Percentiles rank a stretch among this genome's conserved stretches.
Evolutionary conservation across 2,888 invertebrate genomes (phyloP).

Genomic region (Pogonocherus hispidulus): DNA sequence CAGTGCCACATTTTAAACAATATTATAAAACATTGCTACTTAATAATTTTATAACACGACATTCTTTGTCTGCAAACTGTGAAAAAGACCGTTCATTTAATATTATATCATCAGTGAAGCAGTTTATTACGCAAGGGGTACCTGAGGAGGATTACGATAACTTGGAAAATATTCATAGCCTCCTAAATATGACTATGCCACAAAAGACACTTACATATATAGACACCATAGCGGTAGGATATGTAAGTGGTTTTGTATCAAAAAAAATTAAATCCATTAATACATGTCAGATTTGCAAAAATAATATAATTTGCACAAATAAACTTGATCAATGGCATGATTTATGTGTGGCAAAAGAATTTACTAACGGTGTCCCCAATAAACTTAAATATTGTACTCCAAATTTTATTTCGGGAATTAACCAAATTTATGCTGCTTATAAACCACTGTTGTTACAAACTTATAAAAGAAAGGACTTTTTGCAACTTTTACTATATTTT

Average conservation of each 20-base stretch:
- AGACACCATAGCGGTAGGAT: neutral
- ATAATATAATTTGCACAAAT: neutral
- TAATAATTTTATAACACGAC: neutral
- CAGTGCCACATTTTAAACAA: slow-evolving; percentile 11
- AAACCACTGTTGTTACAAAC: neutral
- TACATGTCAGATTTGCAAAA: neutral
- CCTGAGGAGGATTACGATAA: slow-evolving; percentile 8
- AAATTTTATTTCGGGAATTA: neutral
- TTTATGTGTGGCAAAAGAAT: slow-evolving; percentile 1
- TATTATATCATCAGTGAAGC: slow-evolving; percentile 23
- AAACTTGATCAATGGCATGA: slow-evolving; percentile 1
- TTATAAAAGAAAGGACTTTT: neutral
- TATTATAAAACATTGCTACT: slow-evolving; percentile 33
- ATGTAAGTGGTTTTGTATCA: slow-evolving; percentile 3
- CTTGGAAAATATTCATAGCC: too few relatives aligned
- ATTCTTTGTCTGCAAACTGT: slow-evolving; percentile 32
- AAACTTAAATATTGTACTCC: too few relatives aligned
- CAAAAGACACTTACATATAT: neutral
- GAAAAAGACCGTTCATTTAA: slow-evolving; percentile 6
- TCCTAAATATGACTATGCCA: too few relatives aligned
- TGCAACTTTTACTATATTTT: neutral
- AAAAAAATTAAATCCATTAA: neutral
- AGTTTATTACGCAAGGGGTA: slow-evolving; percentile 21
- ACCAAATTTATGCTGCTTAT: neutral
- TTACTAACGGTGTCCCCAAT: neutral